Base-by-base conservation (phyloP, 2,797 vertebrate species). In the Sternarchorhynchus goeldii region DNA sequence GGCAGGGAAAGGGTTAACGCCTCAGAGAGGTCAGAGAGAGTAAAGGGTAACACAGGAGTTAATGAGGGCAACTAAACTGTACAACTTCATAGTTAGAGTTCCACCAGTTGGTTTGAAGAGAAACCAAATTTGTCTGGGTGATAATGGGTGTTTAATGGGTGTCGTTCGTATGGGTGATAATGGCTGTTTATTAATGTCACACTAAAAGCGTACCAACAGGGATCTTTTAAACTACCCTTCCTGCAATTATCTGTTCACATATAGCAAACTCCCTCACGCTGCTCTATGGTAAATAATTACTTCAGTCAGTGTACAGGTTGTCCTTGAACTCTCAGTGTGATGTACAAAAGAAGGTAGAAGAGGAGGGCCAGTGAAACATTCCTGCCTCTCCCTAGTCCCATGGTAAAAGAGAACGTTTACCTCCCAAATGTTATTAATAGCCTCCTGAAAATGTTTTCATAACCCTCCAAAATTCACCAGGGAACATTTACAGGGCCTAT, bases 401-500 rank as follows among this genome's bases (percentile, higher is more conserved):
- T 74, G 75, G 83, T 82, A 83, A 85, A 82, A 88, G 85, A 88
- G 59, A 85, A 75, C 75, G 73, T 34, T 79, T 89, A 84, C 85
- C 87, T 83, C 80, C 82, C 86, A 89, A 91, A 89, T 80, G 57
- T 55, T 65, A 77, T 82, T 86, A 84, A 84, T 76, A 73, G 77
- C 80, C 81, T 31, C 82, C 86, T 85, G 84, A 88, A 90, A 89
- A 89, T 91, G 89, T 91, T 91, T 92, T 92, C 89, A 90, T 89
- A 91, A 91, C 89, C 82, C 86, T 86, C 86, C 89, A 87, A 90
- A 90, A 90, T 88, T 91, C 89, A 90, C 90, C 86, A 88, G 87
- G 87, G 89, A 86, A 55, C 55, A 67, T 91, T 91, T 88, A 92
- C 85, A 81, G 83, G 63, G 77, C 64, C 86, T 75, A 86, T 92